Conservation (phyloP, 2,797 vertebrate genomes). For the Cryptoprocta ferox region DNA sequence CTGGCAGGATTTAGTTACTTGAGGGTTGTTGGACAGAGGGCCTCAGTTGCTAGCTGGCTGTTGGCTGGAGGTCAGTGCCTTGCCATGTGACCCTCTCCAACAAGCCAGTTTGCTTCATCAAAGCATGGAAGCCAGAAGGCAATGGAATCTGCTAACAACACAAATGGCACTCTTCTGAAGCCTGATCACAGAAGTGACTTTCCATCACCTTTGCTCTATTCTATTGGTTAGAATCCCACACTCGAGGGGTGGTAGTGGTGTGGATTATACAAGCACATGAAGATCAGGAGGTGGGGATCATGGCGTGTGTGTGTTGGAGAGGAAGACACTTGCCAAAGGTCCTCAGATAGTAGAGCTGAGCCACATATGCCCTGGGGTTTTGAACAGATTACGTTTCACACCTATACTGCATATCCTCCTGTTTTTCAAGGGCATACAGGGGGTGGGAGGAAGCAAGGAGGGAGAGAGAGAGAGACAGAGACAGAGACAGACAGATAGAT, state of each 20-base stretch:
- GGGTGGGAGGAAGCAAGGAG: neutral
- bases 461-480: neutral
- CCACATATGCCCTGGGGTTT: accelerated
- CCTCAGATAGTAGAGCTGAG: neutral
- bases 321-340: neutral
- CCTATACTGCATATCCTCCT: neutral
- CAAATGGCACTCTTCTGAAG: too few species aligned
- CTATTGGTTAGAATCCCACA: neutral
- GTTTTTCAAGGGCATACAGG: neutral
- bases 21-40: neutral
- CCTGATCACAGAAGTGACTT: neutral
- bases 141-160: neutral
- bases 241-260: accelerated
- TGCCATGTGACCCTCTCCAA: neutral
- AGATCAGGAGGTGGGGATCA: neutral
- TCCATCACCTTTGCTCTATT: neutral
- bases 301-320: neutral
- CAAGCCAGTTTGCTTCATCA: neutral
- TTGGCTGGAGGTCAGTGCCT: neutral
- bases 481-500: neutral
- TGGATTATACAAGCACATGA: neutral
- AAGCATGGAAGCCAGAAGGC: neutral
- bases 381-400: neutral
- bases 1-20: neutral
- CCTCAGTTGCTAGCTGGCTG: neutral